Evolutionary conservation across 2,888 invertebrate genomes (phyloP).

Genomic region (Eilema griseolum): DNA sequence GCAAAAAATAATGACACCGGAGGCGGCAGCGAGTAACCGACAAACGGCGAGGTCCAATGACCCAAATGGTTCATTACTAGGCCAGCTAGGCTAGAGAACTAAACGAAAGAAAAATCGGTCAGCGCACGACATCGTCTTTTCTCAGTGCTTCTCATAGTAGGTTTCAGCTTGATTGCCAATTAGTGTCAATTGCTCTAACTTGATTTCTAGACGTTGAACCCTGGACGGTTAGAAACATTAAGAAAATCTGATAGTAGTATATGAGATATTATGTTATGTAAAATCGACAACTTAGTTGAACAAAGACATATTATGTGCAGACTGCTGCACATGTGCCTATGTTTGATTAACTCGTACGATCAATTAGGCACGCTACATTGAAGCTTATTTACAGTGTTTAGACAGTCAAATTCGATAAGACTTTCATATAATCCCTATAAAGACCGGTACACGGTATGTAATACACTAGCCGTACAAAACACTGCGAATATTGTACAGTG

Average conservation of each 20-base stretch:
- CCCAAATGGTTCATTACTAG: constrained; percentile 83
- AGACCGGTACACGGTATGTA: not conserved
- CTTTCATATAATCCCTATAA: constrained; percentile 22
- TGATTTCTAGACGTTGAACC: constrained; percentile 41
- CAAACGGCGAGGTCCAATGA: constrained; percentile 85
- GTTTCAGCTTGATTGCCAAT: constrained; percentile 49
- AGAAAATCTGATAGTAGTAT: not conserved
- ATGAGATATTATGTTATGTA: not conserved
- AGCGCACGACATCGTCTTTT: constrained; percentile 51
- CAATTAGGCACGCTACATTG: not conserved
- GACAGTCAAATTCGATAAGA: constrained; percentile 33
- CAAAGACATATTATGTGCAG: not conserved
- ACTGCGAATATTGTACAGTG: constrained; percentile 44
- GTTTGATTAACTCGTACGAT: not conserved
- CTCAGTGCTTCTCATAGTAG: constrained; percentile 24
- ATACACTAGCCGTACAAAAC: constrained; percentile 45
- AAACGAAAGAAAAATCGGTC: constrained; percentile 82
- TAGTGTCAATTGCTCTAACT: constrained; percentile 54
- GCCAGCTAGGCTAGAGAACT: constrained; percentile 69
- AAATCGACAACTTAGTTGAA: not conserved
- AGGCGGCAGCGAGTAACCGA: constrained; percentile 70
- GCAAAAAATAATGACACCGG: constrained; percentile 77
- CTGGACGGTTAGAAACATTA: constrained; percentile 14
- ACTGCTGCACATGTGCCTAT: not conserved
- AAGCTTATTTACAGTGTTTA: not conserved